These are phyloP conservation scores for Euzetes globulus DNA, from an alignment of 2,888 invertebrate genomes.

Conservation along the genomic window DNA sequence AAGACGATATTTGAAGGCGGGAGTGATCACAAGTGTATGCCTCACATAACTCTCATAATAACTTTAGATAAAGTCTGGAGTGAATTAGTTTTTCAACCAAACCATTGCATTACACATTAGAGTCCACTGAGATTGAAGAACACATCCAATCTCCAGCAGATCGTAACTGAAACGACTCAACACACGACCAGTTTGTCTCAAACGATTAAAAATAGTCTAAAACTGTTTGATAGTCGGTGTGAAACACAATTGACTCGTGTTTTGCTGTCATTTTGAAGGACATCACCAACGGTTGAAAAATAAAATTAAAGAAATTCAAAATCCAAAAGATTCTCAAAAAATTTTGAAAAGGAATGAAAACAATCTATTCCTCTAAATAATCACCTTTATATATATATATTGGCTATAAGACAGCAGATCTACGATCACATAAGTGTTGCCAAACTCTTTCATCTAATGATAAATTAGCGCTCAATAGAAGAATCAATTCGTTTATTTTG, in stretches of 20 bases:
- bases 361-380: no score
- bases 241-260: conserved; percentile 9
- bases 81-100: conserved; percentile 23
- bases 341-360: neutral
- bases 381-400: no score
- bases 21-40: conserved; percentile 24
- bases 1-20: conserved; percentile 28
- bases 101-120: conserved; percentile 20
- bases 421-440: no score
- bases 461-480: no score
- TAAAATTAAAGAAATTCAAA: neutral
- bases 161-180: neutral
- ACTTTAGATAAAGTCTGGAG: conserved; percentile 24
- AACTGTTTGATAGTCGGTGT: neutral
- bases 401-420: no score
- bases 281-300: neutral
- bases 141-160: conserved; percentile 7
- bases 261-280: neutral
- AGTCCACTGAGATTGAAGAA: conserved; percentile 26
- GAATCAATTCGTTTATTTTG: no score
- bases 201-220: neutral
- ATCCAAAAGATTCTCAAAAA: neutral
- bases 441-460: no score
- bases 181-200: neutral
- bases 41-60: conserved; percentile 28